Percentiles rank a stretch among this genome's conserved stretches.
Evolutionary conservation across 1,140 invertebrate species (phyloP).

Genomic region (Glossosoma conforme): DNA sequence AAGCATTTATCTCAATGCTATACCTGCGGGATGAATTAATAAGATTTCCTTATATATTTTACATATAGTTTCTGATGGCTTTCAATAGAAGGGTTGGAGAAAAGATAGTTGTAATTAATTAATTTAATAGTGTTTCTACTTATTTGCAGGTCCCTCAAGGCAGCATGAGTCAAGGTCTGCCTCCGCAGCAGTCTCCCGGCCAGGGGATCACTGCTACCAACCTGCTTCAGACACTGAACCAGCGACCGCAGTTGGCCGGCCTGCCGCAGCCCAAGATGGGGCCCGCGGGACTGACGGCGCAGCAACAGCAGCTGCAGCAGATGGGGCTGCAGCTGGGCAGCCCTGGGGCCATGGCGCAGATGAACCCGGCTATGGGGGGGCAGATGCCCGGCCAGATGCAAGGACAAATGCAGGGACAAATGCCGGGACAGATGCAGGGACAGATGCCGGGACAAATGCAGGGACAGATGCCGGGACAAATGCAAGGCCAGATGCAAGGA

Average conservation of each 20-base stretch:
- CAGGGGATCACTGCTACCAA: slow-evolving; percentile 53
- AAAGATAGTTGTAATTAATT: too few species aligned
- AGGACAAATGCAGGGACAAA: slow-evolving; percentile 18
- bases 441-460: slow-evolving; percentile 35
- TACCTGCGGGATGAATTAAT: too few species aligned
- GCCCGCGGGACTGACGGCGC: slow-evolving; percentile 40
- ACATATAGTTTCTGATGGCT: too few species aligned
- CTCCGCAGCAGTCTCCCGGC: slow-evolving; percentile 45
- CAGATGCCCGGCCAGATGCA: slow-evolving; percentile 24
- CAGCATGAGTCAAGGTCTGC: slow-evolving; percentile 40
- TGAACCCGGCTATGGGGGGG: slow-evolving; percentile 15
- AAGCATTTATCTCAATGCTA: too few species aligned
- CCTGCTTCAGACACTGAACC: slow-evolving; percentile 56
- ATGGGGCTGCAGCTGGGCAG: slow-evolving; percentile 39
- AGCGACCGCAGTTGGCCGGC: slow-evolving; percentile 54
- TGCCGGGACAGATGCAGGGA: slow-evolving; percentile 20
- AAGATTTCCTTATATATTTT: too few species aligned
- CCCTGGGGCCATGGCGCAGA: slow-evolving; percentile 36
- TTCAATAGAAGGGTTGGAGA: too few species aligned
- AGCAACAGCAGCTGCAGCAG: slow-evolving; percentile 42
- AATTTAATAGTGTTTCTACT: slow-evolving; percentile 6
- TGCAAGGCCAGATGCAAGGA: slow-evolving; percentile 35
- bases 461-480: slow-evolving; percentile 40
- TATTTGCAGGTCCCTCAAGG: slow-evolving; percentile 53
- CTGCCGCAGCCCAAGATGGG: slow-evolving; percentile 58